These are phyloP conservation scores for Ostrea denselamellosa DNA, from an alignment of 1,140 invertebrate genomes.

Conservation along the genomic window DNA sequence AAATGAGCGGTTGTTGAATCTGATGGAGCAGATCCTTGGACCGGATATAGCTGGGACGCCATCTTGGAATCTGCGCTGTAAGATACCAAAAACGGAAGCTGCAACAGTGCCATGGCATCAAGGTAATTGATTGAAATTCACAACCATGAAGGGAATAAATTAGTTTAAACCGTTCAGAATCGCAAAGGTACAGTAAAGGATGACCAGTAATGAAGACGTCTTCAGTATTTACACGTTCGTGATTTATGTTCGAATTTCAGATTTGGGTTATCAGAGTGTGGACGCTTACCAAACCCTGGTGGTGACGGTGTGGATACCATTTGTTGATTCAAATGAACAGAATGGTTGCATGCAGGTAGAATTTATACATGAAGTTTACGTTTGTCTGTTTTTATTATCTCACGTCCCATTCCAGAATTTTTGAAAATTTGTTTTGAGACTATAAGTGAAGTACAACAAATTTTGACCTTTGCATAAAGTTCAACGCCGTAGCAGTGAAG, in stretches of 20 bases:
- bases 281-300: slow-evolving; percentile 69
- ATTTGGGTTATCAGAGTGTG: slow-evolving; percentile 73
- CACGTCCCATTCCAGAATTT: too few species aligned
- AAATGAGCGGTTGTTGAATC: slow-evolving; percentile 72
- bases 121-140: slow-evolving; percentile 59
- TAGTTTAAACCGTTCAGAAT: neutral
- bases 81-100: slow-evolving; percentile 71
- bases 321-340: slow-evolving; percentile 71
- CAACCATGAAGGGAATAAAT: neutral
- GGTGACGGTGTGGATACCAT: slow-evolving; percentile 76
- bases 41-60: slow-evolving; percentile 75
- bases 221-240: neutral
- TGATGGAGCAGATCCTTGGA: slow-evolving; percentile 75
- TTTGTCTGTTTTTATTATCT: too few species aligned
- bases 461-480: too few species aligned
- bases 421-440: too few species aligned
- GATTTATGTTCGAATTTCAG: slow-evolving; percentile 57
- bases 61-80: slow-evolving; percentile 75
- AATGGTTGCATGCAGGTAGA: slow-evolving; percentile 77
- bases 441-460: too few species aligned
- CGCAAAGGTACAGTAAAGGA: neutral
- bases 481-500: too few species aligned
- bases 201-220: neutral
- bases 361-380: too few species aligned
- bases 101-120: slow-evolving; percentile 78